These are phyloP conservation scores for Volucella inanis DNA, from an alignment of 2,888 invertebrate species.

Conservation along the genomic window DNA sequence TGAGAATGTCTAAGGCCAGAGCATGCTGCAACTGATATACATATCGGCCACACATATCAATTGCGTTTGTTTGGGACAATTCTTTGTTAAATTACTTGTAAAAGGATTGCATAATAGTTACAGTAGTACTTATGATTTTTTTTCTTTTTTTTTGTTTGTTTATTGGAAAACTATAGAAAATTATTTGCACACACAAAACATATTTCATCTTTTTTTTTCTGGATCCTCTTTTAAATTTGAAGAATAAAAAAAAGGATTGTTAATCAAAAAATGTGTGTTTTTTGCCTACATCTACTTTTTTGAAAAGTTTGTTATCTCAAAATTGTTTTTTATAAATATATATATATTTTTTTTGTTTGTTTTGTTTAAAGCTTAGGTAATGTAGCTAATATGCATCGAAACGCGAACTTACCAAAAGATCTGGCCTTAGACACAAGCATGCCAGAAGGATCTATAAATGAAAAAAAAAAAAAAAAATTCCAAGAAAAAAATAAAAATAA, in stretches of 20 bases:
- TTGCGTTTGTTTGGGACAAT: conserved; percentile 57
- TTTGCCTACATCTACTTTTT: conserved; percentile 45
- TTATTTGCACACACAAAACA: conserved; percentile 67
- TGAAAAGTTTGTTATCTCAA: conserved; percentile 55
- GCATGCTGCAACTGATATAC: conserved; percentile 72
- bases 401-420: conserved; percentile 88
- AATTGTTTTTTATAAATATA: too few relatives aligned
- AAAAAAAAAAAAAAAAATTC: conserved; percentile 85
- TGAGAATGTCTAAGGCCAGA: conserved; percentile 72
- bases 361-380: conserved; percentile 66
- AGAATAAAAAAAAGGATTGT: conserved; percentile 35
- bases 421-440: conserved; percentile 90
- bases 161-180: conserved; percentile 42
- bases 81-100: conserved; percentile 59
- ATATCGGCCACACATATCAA: conserved; percentile 65
- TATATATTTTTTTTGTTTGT: too few relatives aligned
- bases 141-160: conserved; percentile 9
- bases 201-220: conserved; percentile 43
- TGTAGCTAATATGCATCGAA: conserved; percentile 78
- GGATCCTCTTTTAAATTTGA: conserved; percentile 28
- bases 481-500: conserved; percentile 79
- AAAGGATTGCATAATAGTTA: conserved; percentile 54
- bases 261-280: conserved; percentile 59
- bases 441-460: conserved; percentile 89
- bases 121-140: background rate